phyloP scores from a whole-genome alignment of 2,888 invertebrate genomes.

The Cheiracanthium punctorium region DNA sequence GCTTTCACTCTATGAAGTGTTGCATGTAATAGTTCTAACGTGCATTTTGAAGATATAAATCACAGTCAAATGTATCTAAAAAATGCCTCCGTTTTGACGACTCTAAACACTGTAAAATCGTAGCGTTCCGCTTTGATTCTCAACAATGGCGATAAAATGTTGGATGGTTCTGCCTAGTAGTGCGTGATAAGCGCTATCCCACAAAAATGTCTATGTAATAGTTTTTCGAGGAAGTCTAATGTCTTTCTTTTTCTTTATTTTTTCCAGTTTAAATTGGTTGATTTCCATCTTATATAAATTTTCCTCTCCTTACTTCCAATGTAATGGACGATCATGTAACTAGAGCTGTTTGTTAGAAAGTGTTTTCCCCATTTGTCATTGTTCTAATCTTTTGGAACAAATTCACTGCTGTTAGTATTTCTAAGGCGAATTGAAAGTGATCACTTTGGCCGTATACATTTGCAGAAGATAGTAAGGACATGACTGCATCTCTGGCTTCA shows the following conservation, averaged over 20 bases:
- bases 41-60: not conserved
- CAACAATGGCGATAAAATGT: not conserved
- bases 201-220: not conserved
- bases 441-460: too few relatives aligned
- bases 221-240: not conserved
- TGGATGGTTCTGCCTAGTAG: constrained; percentile 10
- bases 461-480: too few relatives aligned
- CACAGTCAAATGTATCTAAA: not conserved
- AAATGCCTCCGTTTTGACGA: not conserved
- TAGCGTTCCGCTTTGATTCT: constrained; percentile 4
- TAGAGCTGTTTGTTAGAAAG: too few relatives aligned
- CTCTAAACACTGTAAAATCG: not conserved
- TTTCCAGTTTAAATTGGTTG: not conserved
- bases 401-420: too few relatives aligned
- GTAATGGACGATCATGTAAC: too few relatives aligned
- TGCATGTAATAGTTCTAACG: constrained; percentile 8
- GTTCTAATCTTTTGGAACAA: too few relatives aligned
- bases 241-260: not conserved
- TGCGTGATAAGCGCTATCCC: not conserved
- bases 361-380: too few relatives aligned
- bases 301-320: too few relatives aligned
- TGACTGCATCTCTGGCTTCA: too few relatives aligned
- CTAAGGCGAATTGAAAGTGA: too few relatives aligned
- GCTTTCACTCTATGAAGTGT: not conserved
- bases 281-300: too few relatives aligned